These are phyloP conservation scores for Babyrousa celebensis DNA, from an alignment of 2,797 vertebrate genomes.

Conservation along the genomic window DNA sequence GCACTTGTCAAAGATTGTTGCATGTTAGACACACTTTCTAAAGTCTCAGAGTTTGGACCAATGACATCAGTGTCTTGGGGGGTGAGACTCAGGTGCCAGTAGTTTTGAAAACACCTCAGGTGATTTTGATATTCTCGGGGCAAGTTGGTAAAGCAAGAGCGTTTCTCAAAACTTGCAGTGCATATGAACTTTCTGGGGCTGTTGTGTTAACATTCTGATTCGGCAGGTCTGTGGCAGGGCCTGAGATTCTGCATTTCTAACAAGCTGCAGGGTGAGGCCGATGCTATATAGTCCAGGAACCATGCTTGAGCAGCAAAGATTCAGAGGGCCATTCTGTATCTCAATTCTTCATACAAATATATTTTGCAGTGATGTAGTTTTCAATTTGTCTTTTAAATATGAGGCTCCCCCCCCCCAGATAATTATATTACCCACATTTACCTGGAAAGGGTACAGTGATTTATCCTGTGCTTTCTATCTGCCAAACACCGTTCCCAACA, in stretches of 20 bases:
- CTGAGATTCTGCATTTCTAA: background rate
- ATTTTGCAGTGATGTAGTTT: background rate
- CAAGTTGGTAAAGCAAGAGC: background rate
- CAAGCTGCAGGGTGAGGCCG: background rate
- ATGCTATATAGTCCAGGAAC: background rate
- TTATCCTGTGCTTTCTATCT: background rate
- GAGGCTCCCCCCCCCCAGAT: background rate
- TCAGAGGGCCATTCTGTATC: background rate
- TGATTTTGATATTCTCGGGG: background rate
- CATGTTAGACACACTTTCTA: background rate
- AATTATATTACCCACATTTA: background rate
- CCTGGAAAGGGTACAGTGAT: background rate
- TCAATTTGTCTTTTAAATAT: conserved; percentile 8
- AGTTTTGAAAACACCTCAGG: background rate
- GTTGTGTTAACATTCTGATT: background rate
- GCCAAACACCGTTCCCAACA: background rate
- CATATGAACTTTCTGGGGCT: background rate
- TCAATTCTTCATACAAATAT: background rate
- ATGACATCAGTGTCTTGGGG: background rate
- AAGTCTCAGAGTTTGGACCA: background rate
- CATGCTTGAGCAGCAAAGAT: background rate
- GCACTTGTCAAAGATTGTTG: accelerated
- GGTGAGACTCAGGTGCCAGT: background rate
- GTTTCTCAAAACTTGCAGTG: background rate
- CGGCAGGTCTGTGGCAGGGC: background rate